A percentile compares a stretch with the other conserved stretches of the same genome.
Evolutionary conservation across 2,888 invertebrate species (phyloP).

Genomic region (Cecidostiba fungosa): DNA sequence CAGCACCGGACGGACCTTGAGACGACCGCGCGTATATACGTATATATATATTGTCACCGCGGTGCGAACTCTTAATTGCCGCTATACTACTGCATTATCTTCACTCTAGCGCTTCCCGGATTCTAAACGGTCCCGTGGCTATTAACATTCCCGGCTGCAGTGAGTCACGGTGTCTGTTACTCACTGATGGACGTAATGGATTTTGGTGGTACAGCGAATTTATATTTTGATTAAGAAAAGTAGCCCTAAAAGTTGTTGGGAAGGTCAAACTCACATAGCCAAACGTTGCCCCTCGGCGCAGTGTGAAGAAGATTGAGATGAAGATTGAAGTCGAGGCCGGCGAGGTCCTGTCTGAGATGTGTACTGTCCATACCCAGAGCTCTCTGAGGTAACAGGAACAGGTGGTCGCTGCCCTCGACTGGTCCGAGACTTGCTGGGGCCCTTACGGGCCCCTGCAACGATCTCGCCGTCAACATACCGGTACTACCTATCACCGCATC

Average conservation of each 20-base stretch:
- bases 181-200: neutral
- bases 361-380: constrained; percentile 82
- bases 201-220: neutral
- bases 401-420: constrained; percentile 82
- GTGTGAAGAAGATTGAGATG: constrained; percentile 81
- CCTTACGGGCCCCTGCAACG: constrained; percentile 74
- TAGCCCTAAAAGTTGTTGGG: no score
- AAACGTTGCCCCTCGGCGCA: constrained; percentile 83
- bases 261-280: constrained; percentile 81
- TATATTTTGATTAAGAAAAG: no score
- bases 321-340: constrained; percentile 82
- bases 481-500: neutral
- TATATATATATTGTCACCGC: neutral
- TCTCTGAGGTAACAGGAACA: constrained; percentile 82
- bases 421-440: constrained; percentile 77
- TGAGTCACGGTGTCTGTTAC: neutral
- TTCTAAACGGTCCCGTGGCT: neutral
- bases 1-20: constrained; percentile 27
- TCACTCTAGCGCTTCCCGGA: neutral
- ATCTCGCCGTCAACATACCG: constrained; percentile 76
- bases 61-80: constrained; percentile 17
- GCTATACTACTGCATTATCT: constrained; percentile 15
- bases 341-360: constrained; percentile 82
- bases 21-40: neutral
- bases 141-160: constrained; percentile 44